Percentiles rank a stretch among this genome's conserved stretches.
phyloP scores from a whole-genome alignment of 2,888 invertebrate genomes.

The Limnephilus lunatus region DNA sequence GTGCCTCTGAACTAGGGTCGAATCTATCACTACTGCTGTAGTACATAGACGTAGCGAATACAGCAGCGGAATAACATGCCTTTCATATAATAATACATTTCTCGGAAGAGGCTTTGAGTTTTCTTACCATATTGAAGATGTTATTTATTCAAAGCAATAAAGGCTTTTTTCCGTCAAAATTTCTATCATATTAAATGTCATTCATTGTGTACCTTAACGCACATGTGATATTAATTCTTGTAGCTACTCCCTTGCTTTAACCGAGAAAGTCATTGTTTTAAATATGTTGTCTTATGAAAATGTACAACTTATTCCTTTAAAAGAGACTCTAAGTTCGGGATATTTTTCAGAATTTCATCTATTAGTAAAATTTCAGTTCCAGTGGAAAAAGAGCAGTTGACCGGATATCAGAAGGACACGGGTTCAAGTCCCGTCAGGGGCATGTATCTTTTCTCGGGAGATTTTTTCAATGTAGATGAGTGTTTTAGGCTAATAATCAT shows the following conservation, averaged over 20 bases:
- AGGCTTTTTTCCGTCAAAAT: neutral
- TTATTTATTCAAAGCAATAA: neutral
- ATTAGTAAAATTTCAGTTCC: too few relatives aligned
- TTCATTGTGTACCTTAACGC: neutral
- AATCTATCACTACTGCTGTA: neutral
- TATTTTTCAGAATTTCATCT: too few relatives aligned
- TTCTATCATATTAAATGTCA: neutral
- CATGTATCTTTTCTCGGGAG: too few relatives aligned
- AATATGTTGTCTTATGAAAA: neutral
- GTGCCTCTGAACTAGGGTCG: neutral
- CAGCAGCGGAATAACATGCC: neutral
- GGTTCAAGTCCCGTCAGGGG: too few relatives aligned
- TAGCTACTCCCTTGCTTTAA: neutral
- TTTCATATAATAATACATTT: neutral
- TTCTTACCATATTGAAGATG: neutral
- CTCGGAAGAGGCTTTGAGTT: neutral
- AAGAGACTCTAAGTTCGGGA: too few relatives aligned
- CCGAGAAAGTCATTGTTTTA: neutral
- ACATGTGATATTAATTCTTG: neutral
- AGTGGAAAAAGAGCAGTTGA: too few relatives aligned
- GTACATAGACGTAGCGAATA: neutral
- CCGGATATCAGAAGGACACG: too few relatives aligned
- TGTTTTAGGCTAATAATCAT: too few relatives aligned
- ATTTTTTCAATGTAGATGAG: too few relatives aligned
- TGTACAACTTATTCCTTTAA: neutral